phyloP scores from a whole-genome alignment of 1,140 invertebrate species.

The Latrodectus geometricus region DNA sequence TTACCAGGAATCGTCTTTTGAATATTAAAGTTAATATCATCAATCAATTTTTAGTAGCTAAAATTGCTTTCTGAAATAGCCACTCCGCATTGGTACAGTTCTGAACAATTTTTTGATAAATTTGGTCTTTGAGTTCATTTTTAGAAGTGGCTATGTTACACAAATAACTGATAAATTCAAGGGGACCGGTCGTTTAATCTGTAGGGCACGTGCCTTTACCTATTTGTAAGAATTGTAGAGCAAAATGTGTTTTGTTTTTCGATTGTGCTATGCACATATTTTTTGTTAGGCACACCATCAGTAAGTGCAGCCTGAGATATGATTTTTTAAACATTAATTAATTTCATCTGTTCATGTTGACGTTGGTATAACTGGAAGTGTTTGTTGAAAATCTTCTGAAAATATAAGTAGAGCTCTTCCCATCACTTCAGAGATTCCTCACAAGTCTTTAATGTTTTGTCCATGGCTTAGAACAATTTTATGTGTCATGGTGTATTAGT shows the following conservation, averaged over 20 bases:
- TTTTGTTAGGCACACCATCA: not conserved
- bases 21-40: no score
- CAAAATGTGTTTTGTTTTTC: slow-evolving; percentile 1
- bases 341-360: not conserved
- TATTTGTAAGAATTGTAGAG: slow-evolving; percentile 4
- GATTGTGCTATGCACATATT: slow-evolving; percentile 12
- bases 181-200: not conserved
- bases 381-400: not conserved
- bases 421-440: not conserved
- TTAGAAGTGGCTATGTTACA: not conserved
- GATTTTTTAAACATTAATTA: not conserved
- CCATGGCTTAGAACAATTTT: not conserved
- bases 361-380: not conserved
- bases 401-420: not conserved
- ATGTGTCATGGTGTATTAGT: not conserved
- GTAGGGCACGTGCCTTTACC: not conserved
- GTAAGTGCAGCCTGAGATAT: not conserved
- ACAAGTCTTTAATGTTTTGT: not conserved
- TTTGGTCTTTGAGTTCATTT: no score
- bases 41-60: no score
- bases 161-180: not conserved
- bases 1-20: no score
- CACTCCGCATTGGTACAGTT: no score
- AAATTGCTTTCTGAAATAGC: no score
- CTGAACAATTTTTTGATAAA: no score